Evolutionary conservation across 2,797 vertebrate species (phyloP), one percentile per base, ranked within the genome.

Genomic region (Chromobotia macracanthus): DNA sequence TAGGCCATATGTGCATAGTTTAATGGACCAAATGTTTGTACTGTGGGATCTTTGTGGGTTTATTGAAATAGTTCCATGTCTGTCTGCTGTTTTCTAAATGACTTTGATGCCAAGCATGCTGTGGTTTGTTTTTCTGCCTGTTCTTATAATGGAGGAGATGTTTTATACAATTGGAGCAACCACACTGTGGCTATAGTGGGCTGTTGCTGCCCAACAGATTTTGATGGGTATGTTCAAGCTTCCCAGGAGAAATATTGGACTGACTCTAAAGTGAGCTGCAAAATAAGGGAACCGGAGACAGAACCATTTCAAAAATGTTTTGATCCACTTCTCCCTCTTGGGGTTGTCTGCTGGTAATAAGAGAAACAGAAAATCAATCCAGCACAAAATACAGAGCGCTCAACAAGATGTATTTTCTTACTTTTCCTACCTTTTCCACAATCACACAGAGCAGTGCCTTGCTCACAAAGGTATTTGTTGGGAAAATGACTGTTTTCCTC

Each of bases 281-380:
- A 77, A 73, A 80, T 72, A 77, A 80, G 65, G 73, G 44, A 72
- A 66, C 69, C 55, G 67, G 77, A 84, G 80, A 77, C 77, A 70
- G 76, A 75, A 67, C 72, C 76, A 58, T 84, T 84, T 80, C 60
- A 80, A 80, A 80, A 80, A 60, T 50, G 69, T 73, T 84, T 84
- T 82, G 73, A 84, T 82, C 83, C 63, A 41, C 56, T 65, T 75
- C 67, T 79, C 56, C 19, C 71, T 82, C 76, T 61, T 56, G 81
- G 71, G 75, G 72, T 74, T 63, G 64, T 69, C 71, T 79, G 44
- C 65, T 69, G 72, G 76, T 82, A 82, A 82, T 82, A 78, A 78
- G 76, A 64, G 65, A 79, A 82, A 82, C 81, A 79, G 65, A 82
- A 79, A 79, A 82, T 79, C 81, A 82, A 75, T 82, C 81, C 48